Percentiles rank a stretch among this genome's conserved stretches.
Conservation (phyloP, 1,140 invertebrate species). For the Metaphire vulgaris region DNA sequence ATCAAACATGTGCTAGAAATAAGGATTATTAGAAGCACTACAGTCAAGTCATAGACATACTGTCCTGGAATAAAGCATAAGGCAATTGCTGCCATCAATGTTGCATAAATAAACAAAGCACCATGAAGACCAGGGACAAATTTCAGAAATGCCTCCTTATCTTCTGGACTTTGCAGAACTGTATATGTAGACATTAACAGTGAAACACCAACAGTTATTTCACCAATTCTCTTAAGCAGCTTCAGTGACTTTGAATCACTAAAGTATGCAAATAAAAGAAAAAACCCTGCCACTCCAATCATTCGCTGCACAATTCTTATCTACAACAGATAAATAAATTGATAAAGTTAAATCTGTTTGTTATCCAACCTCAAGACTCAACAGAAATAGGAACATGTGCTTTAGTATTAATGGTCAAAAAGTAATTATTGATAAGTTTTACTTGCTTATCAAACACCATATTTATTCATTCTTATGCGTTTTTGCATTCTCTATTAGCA, state of each 20-base stretch:
- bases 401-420: too few species aligned
- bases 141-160: background rate
- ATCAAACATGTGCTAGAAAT: background rate
- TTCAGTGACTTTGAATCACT: background rate
- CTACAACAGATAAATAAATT: background rate
- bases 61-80: background rate
- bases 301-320: background rate
- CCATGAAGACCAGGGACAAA: background rate
- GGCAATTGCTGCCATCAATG: background rate
- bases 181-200: background rate
- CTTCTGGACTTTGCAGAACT: background rate
- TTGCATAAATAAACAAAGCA: background rate
- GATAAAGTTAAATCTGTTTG: too few species aligned
- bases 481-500: too few species aligned
- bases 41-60: background rate
- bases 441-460: too few species aligned
- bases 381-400: too few species aligned
- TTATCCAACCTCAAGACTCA: too few species aligned
- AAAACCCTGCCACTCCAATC: background rate
- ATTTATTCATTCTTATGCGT: too few species aligned
- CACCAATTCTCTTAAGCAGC: slow-evolving; percentile 1
- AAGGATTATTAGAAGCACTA: background rate
- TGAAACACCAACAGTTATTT: background rate
- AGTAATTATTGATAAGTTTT: too few species aligned
- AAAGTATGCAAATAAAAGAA: background rate